Evolutionary conservation across 2,113 vertebrate genomes (phyloP), one percentile per base, ranked within the genome.

Genomic region (Labrus mixtus): DNA sequence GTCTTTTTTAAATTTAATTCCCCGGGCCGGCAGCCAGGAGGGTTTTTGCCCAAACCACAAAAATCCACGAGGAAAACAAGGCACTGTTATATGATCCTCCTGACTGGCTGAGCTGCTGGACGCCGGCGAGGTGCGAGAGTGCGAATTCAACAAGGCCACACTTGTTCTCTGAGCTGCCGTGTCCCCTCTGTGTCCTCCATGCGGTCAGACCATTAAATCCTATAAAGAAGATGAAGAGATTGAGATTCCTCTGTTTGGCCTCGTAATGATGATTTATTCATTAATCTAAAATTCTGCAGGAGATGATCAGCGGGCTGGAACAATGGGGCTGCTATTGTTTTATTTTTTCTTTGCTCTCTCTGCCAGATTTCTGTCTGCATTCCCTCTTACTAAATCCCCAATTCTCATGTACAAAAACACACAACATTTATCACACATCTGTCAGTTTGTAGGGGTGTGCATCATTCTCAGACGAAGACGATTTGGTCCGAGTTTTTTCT

Each of bases 51-150:
- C 59, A 76, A 77, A 84, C 90, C 90, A 73, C 88, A 91, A 84
- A 83, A 83, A 84, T 90, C 63, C 85, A 56, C 61, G 79, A 81
- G 77, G 80, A 85, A 85, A 90, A 73, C 83, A 81, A 80, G 58
- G 64, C 78, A 25, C 78, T 43, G 80, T 89, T 82, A 86, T 68
- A 65, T 5, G 81, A 89, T 80, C 81, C 12, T 19, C 62, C 39
- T 10, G 59, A 45, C 79, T 75, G 72, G 0, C 68, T 45, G 78
- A 8, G 76, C 67, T 68, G 57, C 65, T 79, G 84, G 77, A 87
- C 0, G 72, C 78, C 81, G 61, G 66, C 19, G 79, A 87, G 62
- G 83, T 81, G 79, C 54, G 71, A 87, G 62, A 13, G 78, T 41
- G 73, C 74, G 77, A 48, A 16, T 16, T 61, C 68, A 80, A 87